phyloP scores from a whole-genome alignment of 2,797 vertebrate genomes.

The Sternarchorhynchus goeldii region DNA sequence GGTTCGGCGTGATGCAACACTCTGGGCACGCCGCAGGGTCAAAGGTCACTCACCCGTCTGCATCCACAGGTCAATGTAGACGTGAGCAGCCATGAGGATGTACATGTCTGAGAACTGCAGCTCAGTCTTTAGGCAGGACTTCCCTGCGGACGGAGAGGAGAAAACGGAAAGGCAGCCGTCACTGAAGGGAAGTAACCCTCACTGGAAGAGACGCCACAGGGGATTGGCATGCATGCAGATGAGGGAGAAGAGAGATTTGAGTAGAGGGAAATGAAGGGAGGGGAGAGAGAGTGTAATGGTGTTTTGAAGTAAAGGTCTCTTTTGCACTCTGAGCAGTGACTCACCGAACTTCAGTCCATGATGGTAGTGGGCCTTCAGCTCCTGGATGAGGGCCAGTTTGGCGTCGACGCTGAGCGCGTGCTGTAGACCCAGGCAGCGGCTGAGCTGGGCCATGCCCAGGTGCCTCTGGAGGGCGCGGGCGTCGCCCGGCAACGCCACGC shows the following conservation, averaged over 20 bases:
- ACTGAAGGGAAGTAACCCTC: background rate
- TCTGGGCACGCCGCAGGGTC: background rate
- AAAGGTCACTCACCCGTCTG: constrained; percentile 78
- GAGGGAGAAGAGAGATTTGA: no score
- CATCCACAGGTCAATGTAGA: constrained; percentile 90
- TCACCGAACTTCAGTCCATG: constrained; percentile 93
- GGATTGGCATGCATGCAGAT: no score
- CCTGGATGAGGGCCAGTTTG: constrained; percentile 80
- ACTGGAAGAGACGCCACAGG: background rate
- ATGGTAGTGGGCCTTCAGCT: constrained; percentile 88
- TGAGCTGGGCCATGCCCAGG: constrained; percentile 89
- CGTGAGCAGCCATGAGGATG: constrained; percentile 93
- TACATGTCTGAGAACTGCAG: constrained; percentile 97
- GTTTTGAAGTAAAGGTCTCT: background rate
- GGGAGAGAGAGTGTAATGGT: no score
- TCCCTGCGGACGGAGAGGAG: constrained; percentile 71
- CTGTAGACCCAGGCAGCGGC: constrained; percentile 86
- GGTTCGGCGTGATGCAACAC: no score
- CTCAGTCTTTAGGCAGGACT: constrained; percentile 92
- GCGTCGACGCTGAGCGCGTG: constrained; percentile 78
- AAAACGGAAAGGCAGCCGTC: background rate
- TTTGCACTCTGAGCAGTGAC: constrained; percentile 37
- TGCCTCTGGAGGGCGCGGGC: constrained; percentile 90
- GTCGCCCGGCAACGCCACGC: constrained; percentile 80
- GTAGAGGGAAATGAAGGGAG: no score